These are phyloP conservation scores for Brevimyrus niger DNA, from an alignment of 2,113 vertebrate species.

Conservation along the genomic window DNA sequence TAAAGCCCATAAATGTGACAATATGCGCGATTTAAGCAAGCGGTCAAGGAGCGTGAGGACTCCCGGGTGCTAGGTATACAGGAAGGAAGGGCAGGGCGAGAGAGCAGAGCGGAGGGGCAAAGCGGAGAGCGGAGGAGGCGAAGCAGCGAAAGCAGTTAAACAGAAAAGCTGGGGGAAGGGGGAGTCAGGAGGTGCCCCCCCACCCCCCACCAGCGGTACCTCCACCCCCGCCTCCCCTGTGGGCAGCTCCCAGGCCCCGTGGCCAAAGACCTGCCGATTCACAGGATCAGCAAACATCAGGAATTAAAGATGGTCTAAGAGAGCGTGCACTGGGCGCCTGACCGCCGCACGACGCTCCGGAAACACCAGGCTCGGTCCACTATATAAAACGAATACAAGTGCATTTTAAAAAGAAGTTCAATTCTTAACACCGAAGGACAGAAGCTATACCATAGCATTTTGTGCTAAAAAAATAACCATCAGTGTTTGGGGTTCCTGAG, in stretches of 20 bases:
- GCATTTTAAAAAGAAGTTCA: background rate
- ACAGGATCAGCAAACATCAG: background rate
- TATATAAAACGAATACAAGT: background rate
- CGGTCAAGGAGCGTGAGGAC: background rate
- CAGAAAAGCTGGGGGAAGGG: background rate
- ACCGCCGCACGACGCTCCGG: accelerated
- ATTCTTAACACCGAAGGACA: background rate
- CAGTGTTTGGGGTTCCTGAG: background rate
- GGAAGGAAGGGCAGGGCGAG: background rate
- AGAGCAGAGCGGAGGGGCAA: too few relatives aligned
- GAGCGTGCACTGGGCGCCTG: background rate
- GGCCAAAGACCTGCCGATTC: conserved; percentile 10
- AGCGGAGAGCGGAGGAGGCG: background rate
- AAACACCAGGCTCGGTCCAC: background rate
- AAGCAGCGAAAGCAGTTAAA: background rate
- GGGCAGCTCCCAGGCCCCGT: background rate
- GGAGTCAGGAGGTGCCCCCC: background rate
- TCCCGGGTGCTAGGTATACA: background rate
- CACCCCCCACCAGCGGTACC: background rate
- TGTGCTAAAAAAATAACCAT: background rate
- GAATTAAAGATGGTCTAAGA: background rate
- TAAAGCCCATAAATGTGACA: background rate
- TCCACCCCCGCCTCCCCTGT: background rate
- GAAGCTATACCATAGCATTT: background rate
- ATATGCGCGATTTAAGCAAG: background rate